Evolutionary conservation across 2,797 vertebrate genomes (phyloP).

Genomic region (Staurois parvus): DNA sequence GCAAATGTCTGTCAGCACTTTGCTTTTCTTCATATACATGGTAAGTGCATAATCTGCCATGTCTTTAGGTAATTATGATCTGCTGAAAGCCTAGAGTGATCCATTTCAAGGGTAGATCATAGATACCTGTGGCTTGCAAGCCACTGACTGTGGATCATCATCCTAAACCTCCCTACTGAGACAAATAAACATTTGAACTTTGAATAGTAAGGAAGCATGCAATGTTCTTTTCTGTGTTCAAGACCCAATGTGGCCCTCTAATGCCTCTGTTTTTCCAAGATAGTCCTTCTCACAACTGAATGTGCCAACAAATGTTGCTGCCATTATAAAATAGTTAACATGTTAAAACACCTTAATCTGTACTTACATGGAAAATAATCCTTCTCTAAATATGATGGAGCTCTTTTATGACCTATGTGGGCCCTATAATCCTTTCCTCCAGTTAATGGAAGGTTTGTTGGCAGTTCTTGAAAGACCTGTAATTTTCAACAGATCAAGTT

Average conservation of each 20-base stretch:
- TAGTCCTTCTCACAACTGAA: conserved; percentile 4
- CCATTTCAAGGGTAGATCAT: background rate
- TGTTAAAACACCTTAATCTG: conserved; percentile 67
- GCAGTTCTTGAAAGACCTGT: conserved; percentile 66
- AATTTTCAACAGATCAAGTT: conserved; percentile 65
- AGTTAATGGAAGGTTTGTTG: conserved; percentile 68
- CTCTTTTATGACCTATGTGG: conserved; percentile 51
- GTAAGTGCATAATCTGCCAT: background rate
- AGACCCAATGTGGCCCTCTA: background rate
- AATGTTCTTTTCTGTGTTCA: too few species aligned
- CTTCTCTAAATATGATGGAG: conserved; percentile 62
- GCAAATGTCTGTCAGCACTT: too few species aligned
- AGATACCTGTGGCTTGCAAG: background rate
- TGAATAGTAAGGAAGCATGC: too few species aligned
- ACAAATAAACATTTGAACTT: too few species aligned
- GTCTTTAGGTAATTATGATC: background rate
- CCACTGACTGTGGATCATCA: background rate
- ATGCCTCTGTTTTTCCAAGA: background rate
- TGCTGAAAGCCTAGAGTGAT: background rate
- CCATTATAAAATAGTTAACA: conserved; percentile 59
- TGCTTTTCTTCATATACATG: background rate
- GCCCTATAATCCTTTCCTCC: conserved; percentile 65
- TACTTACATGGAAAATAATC: conserved; percentile 43
- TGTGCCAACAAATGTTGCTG: conserved; percentile 39
- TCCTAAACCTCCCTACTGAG: background rate